Percentiles rank a stretch among this genome's conserved stretches.
phyloP scores from a whole-genome alignment of 2,888 invertebrate genomes.

The Gisinianus flammeolus region DNA sequence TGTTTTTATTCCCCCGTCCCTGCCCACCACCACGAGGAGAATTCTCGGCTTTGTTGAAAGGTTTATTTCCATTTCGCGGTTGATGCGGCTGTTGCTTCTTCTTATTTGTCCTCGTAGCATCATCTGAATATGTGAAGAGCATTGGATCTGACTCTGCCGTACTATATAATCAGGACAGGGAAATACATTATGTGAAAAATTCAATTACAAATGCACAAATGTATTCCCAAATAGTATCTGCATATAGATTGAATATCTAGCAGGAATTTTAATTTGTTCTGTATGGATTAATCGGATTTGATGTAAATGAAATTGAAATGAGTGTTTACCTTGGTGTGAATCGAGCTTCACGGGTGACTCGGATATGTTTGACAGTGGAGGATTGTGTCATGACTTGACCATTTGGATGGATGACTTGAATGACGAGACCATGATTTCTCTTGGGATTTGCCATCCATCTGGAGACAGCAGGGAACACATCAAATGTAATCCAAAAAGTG shows the following conservation, averaged over 20 bases:
- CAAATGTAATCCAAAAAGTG: conserved; percentile 72
- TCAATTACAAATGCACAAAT: not conserved
- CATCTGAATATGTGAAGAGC: conserved; percentile 86
- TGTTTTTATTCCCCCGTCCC: conserved; percentile 66
- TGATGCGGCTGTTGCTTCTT: conserved; percentile 65
- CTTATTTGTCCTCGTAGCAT: conserved; percentile 66
- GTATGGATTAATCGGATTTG: too few species aligned
- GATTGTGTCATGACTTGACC: conserved; percentile 59
- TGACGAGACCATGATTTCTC: conserved; percentile 81
- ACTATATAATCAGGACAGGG: not conserved
- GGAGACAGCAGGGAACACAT: conserved; percentile 85
- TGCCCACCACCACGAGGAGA: conserved; percentile 66
- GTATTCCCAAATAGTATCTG: not conserved
- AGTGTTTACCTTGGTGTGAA: not conserved
- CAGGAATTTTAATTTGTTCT: too few species aligned
- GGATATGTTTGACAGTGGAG: conserved; percentile 68
- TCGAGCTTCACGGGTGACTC: conserved; percentile 74
- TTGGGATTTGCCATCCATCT: conserved; percentile 78
- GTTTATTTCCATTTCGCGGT: too few species aligned
- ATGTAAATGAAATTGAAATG: not conserved
- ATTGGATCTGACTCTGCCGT: conserved; percentile 65
- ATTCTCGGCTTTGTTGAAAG: conserved; percentile 59
- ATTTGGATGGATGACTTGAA: conserved; percentile 67
- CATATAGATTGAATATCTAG: too few species aligned
- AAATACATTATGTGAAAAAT: not conserved